phyloP scores from a whole-genome alignment of 2,888 invertebrate species.

The Ashinkailepas kermadecensis region DNA sequence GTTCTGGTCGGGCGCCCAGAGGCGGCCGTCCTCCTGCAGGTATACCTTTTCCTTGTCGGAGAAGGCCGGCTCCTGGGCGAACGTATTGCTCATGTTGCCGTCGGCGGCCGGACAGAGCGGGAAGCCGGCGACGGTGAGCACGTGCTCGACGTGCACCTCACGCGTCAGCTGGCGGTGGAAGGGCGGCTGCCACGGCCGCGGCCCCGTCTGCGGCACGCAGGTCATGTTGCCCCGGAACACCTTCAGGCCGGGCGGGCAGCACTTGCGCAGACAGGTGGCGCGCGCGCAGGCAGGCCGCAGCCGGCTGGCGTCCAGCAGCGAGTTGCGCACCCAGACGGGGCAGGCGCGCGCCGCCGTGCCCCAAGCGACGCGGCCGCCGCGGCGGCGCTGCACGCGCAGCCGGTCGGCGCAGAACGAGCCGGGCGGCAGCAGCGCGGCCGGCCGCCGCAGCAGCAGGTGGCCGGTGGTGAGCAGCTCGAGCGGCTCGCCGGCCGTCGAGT shows the following conservation, averaged over 20 bases:
- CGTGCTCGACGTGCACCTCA: not conserved
- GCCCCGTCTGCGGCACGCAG: slow-evolving; percentile 10
- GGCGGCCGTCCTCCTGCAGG: slow-evolving; percentile 52
- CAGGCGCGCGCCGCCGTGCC: not conserved
- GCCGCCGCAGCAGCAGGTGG: not conserved
- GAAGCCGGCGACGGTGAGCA: slow-evolving; percentile 24
- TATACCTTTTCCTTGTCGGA: slow-evolving; percentile 50
- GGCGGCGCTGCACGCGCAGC: not conserved
- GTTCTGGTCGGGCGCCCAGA: slow-evolving; percentile 46
- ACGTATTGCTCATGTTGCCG: slow-evolving; percentile 36
- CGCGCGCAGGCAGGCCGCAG: slow-evolving; percentile 25
- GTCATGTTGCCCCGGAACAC: not conserved
- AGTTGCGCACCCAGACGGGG: not conserved
- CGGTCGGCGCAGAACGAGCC: slow-evolving; percentile 12
- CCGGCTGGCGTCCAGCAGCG: not conserved
- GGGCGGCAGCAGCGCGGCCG: not conserved
- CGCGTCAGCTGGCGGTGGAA: slow-evolving; percentile 24
- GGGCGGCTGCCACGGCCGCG: slow-evolving; percentile 27
- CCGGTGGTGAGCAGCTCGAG: slow-evolving; percentile 14
- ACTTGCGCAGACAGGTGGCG: slow-evolving; percentile 32
- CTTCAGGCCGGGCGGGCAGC: slow-evolving; percentile 26
- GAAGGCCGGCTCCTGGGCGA: slow-evolving; percentile 49
- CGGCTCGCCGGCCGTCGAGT: not conserved
- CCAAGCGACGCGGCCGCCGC: not conserved
- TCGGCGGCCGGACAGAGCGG: slow-evolving; percentile 27